These are phyloP conservation scores for Ichneumoninae sp. DNA, from an alignment of 2,888 invertebrate species.

Conservation along the genomic window DNA sequence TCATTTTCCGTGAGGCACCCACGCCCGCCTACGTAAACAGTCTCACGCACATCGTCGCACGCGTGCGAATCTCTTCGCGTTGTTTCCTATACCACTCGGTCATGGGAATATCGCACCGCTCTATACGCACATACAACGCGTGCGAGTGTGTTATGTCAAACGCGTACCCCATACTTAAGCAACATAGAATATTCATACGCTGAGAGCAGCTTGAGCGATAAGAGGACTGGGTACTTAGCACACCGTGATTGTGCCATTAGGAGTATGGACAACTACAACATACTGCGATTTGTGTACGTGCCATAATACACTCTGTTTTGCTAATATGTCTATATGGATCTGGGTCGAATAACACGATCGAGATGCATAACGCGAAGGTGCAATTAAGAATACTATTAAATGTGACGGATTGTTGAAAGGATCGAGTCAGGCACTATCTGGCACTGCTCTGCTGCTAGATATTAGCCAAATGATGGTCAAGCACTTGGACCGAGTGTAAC, in stretches of 20 bases:
- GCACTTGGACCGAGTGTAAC: too few relatives aligned
- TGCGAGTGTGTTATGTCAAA: conserved; percentile 73
- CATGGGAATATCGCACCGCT: conserved; percentile 23
- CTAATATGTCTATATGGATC: conserved; percentile 70
- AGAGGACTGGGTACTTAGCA: conserved; percentile 77
- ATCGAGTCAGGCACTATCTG: neutral
- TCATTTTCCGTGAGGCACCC: conserved; percentile 76
- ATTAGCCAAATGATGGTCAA: neutral
- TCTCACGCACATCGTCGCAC: conserved; percentile 42
- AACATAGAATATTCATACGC: conserved; percentile 81
- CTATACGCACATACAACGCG: conserved; percentile 41
- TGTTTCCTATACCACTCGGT: conserved; percentile 13
- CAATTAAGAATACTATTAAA: neutral
- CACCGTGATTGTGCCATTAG: conserved; percentile 77
- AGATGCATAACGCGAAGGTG: neutral
- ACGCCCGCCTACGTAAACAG: conserved; percentile 54
- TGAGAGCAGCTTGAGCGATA: conserved; percentile 75
- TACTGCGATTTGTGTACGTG: conserved; percentile 64
- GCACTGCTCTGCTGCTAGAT: too few relatives aligned
- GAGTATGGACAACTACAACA: conserved; percentile 73
- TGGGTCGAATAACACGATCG: conserved; percentile 70
- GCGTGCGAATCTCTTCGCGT: conserved; percentile 44
- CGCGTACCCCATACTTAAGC: conserved; percentile 77
- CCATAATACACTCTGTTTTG: conserved; percentile 9
- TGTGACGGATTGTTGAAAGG: neutral